Base-by-base conservation (phyloP, 2,888 invertebrate genomes). In the Sclerodermus sp. region DNA sequence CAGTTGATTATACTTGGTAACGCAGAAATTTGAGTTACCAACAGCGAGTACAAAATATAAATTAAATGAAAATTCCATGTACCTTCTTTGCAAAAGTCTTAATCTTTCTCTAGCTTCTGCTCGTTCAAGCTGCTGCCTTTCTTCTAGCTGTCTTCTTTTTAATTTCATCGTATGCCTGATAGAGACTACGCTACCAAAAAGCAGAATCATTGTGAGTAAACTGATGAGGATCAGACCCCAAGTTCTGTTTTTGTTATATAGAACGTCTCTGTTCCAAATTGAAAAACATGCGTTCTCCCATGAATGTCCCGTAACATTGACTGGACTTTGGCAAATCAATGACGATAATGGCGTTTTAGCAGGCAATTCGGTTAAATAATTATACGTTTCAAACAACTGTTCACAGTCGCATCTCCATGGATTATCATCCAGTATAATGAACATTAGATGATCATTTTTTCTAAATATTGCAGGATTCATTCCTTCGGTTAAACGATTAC, bases 361-460 rank as follows among this genome's bases (percentile, higher is more conserved):
- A 1, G 86, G 85, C 53, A 82, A 80, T 14, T 81, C 71, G 1
- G 82, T 84, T 12, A 89, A 67, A 69, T 79, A 88, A 51, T 83
- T 81, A 60, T 84, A 88, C 66, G 87, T 84, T 9, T 83, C 80
- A 47, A 82, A 80, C 71, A 90, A 83, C 16, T 84, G 81, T 0
- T 65, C 60, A 65, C 91, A 91, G 55, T 88, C 86, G 70, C 91
- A 91, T 52, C 86, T 81, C 90, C 90, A 91, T 58, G 87, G 87
- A 73, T 91, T 91, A 65, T 90, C 88, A 13, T 82, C 82, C 40
- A 90, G 70, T 67, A 83, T 81, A n/a, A 90, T 73, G 46, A 80
- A 79, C 52, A 81, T 80, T 39, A 88, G 75, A 55, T 82, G 83
- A 9, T 80, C 78, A 72, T 87, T 87, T 1, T 80, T 79, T 0